A percentile compares a stretch with the other conserved stretches of the same genome.
phyloP scores from a whole-genome alignment of 1,140 invertebrate species.

The Uloborus diversus region DNA sequence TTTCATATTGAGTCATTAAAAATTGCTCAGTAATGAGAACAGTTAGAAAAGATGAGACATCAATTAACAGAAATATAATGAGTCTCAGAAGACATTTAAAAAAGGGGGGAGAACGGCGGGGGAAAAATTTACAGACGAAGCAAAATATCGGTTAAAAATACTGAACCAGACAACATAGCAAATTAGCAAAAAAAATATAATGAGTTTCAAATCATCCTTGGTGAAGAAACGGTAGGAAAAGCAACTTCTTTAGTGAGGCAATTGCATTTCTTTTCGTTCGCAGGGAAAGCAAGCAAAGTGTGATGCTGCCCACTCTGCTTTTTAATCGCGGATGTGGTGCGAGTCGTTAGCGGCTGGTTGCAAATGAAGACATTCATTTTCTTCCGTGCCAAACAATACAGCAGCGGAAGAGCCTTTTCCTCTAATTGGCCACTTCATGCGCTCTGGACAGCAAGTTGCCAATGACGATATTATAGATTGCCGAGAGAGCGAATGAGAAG shows the following conservation, averaged over 20 bases:
- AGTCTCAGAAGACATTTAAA: too few relatives aligned
- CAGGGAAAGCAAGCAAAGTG: neutral
- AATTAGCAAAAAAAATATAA: too few relatives aligned
- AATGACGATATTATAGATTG: constrained; percentile 40
- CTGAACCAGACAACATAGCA: too few relatives aligned
- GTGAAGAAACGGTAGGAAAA: neutral
- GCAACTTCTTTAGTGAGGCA: neutral
- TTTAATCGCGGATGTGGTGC: neutral
- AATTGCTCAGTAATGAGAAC: too few relatives aligned
- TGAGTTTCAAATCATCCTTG: neutral
- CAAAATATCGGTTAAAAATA: too few relatives aligned
- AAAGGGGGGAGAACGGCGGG: too few relatives aligned
- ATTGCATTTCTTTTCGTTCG: neutral
- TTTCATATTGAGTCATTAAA: too few relatives aligned
- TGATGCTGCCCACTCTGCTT: neutral
- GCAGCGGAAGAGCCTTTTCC: neutral
- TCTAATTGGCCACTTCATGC: constrained; percentile 53
- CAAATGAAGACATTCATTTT: constrained; percentile 56
- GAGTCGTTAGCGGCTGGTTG: constrained; percentile 24
- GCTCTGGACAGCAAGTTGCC: constrained; percentile 35
- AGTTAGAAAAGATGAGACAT: too few relatives aligned
- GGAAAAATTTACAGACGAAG: too few relatives aligned
- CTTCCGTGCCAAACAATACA: constrained; percentile 50
- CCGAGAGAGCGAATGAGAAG: constrained; percentile 1
- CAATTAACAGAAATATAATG: too few relatives aligned